These are phyloP conservation scores for Rhinopomastus cyanomelas DNA, from an alignment of 2,113 vertebrate genomes.

Conservation along the genomic window DNA sequence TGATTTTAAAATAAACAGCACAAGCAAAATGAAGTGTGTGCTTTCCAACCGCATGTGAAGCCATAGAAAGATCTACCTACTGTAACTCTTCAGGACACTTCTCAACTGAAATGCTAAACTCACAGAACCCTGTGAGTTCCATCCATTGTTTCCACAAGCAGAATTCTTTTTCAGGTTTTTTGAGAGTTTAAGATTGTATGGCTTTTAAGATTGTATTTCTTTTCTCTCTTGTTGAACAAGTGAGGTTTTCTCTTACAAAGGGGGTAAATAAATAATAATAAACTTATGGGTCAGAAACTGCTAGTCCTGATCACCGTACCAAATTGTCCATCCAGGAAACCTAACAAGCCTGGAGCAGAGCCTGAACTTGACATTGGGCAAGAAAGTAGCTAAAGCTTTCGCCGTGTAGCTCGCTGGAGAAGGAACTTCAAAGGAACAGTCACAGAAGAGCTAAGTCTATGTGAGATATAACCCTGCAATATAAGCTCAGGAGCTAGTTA, in stretches of 20 bases:
- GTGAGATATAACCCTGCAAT: not conserved
- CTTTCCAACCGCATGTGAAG: not conserved
- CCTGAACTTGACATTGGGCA: not conserved
- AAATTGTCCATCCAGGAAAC: not conserved
- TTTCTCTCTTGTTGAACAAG: not conserved
- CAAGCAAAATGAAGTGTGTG: not conserved
- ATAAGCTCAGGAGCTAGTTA: not conserved
- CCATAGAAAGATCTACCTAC: not conserved
- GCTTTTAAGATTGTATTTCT: fast-evolving
- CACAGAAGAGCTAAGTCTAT: not conserved
- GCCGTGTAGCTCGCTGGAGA: not conserved
- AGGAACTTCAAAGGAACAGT: not conserved
- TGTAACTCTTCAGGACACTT: not conserved
- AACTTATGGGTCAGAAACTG: not conserved
- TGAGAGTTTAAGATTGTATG: not conserved
- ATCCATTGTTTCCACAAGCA: not conserved
- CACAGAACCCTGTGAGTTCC: not conserved
- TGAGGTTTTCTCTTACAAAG: not conserved
- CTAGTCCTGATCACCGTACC: not conserved
- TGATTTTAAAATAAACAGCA: conserved; percentile 5
- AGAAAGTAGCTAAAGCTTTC: not conserved
- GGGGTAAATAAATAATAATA: not conserved
- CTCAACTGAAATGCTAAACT: not conserved
- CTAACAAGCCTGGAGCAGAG: not conserved
- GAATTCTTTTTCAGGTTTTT: not conserved